Percentiles rank a stretch among this genome's conserved stretches.
Conservation (phyloP, 2,888 invertebrate species). For the Amphipoea lucens region DNA sequence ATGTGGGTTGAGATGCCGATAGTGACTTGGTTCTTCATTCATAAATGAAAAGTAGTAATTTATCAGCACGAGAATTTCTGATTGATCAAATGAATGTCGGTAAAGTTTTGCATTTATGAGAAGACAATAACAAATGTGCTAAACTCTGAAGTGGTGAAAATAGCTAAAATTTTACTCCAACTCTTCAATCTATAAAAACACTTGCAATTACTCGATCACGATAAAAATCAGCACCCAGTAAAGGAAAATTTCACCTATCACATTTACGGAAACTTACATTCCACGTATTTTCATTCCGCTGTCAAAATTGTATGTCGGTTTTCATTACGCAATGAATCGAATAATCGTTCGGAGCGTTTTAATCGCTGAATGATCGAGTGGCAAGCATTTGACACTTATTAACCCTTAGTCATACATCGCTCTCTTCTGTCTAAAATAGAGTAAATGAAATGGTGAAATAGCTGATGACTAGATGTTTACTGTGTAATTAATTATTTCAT, state of each 20-base stretch:
- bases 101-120: not conserved
- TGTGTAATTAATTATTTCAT: not conserved
- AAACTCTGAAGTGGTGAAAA: not conserved
- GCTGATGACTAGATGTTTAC: not conserved
- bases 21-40: not conserved
- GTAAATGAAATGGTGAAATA: constrained; percentile 3
- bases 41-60: not conserved
- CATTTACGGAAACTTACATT: constrained; percentile 13
- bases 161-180: not conserved
- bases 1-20: not conserved
- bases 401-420: constrained; percentile 46
- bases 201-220: not conserved
- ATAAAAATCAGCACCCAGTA: not conserved
- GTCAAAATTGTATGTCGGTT: constrained; percentile 22
- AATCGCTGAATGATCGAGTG: constrained; percentile 53
- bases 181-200: not conserved
- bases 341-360: constrained; percentile 45
- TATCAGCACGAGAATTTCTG: not conserved
- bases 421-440: constrained; percentile 19
- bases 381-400: constrained; percentile 59
- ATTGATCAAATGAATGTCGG: too few species aligned
- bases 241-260: constrained; percentile 6
- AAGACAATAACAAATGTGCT: not conserved
- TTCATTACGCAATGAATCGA: constrained; percentile 55
- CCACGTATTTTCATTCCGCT: constrained; percentile 20